phyloP scores from a whole-genome alignment of 2,113 vertebrate species.

The Melanerpes formicivorus region DNA sequence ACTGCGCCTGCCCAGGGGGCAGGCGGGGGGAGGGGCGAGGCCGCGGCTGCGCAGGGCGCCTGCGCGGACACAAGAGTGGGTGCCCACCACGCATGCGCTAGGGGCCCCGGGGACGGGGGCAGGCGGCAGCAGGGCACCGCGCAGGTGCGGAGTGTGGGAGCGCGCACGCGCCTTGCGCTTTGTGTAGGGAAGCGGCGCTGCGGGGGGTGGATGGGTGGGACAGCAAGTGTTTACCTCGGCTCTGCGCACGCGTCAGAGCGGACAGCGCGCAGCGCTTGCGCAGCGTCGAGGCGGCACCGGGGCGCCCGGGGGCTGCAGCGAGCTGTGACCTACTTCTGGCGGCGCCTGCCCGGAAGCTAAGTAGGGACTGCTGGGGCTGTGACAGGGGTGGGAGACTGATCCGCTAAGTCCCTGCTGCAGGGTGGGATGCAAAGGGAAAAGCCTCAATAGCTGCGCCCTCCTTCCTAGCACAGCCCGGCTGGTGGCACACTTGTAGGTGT shows the following conservation, averaged over 20 bases:
- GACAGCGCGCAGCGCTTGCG: not conserved
- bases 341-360: accelerated
- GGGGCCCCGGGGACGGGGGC: not conserved
- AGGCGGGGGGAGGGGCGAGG: not conserved
- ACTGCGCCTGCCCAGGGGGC: not conserved
- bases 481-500: accelerated
- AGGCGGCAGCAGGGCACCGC: accelerated
- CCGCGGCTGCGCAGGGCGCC: not conserved
- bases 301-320: accelerated
- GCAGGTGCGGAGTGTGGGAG: not conserved
- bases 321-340: not conserved
- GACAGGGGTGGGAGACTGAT: not conserved
- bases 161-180: accelerated
- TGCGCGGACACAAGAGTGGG: accelerated
- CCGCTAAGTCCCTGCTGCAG: accelerated
- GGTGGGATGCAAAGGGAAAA: too few species aligned
- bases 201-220: not conserved
- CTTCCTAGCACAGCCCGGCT: accelerated
- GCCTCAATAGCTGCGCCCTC: accelerated
- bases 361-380: accelerated
- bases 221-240: not conserved
- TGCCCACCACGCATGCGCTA: not conserved
- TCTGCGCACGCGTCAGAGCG: not conserved
- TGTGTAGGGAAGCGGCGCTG: conserved; percentile 33
- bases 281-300: accelerated